These are phyloP conservation scores for Toxonevra muliebris DNA, from an alignment of 2,888 invertebrate genomes.

Conservation along the genomic window DNA sequence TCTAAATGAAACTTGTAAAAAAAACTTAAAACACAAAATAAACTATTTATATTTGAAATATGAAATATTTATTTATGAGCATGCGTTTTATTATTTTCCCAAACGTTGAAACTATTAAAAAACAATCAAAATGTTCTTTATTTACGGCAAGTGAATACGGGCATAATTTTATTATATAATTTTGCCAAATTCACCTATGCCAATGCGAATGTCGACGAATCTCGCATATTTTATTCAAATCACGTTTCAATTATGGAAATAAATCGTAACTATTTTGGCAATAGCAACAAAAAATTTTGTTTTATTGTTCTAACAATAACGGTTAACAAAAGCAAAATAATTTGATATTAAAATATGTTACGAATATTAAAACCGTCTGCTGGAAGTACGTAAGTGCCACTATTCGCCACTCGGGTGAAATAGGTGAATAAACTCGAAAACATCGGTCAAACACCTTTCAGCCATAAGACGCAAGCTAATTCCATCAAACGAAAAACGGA, in stretches of 20 bases:
- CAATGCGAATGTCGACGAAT: no score
- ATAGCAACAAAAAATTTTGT: conserved; percentile 17
- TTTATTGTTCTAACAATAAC: conserved; percentile 44
- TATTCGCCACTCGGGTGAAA: background rate
- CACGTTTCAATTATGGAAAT: conserved; percentile 55
- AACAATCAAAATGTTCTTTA: no score
- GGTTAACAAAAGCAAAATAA: conserved; percentile 42
- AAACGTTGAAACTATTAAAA: no score
- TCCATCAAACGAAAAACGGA: background rate
- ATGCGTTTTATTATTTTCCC: no score
- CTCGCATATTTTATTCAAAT: conserved; percentile 30
- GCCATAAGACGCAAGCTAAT: background rate
- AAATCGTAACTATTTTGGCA: conserved; percentile 39
- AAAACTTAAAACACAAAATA: no score
- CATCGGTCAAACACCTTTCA: conserved; percentile 1
- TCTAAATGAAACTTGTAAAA: no score
- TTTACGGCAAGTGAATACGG: no score
- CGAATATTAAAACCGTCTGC: conserved; percentile 44
- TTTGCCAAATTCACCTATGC: no score
- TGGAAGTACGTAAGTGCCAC: conserved; percentile 34
- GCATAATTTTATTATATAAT: no score
- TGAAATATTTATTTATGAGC: no score
- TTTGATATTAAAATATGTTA: conserved; percentile 40
- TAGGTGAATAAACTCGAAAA: conserved; percentile 39
- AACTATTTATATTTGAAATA: no score